These are phyloP conservation scores for Cryptosula pallasiana DNA, from an alignment of 2,888 invertebrate genomes.

Conservation along the genomic window DNA sequence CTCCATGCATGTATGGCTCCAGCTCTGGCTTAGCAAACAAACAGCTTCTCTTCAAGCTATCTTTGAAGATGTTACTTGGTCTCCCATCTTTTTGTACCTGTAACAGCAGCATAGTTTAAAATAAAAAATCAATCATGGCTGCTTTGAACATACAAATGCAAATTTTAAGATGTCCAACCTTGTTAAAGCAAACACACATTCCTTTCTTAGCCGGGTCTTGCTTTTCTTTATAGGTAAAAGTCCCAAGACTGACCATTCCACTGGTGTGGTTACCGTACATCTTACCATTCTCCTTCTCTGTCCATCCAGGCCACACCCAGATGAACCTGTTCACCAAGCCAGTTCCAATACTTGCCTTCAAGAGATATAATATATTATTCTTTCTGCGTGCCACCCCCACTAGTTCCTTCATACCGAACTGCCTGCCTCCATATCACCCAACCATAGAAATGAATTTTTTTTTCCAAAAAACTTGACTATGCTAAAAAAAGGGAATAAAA, in stretches of 20 bases:
- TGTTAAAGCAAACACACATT: not conserved
- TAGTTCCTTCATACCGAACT: too few species aligned
- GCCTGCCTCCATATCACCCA: too few species aligned
- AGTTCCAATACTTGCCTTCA: constrained; percentile 1
- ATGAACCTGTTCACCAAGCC: not conserved
- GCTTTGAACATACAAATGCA: too few species aligned
- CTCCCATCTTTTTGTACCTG: not conserved
- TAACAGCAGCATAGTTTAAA: too few species aligned
- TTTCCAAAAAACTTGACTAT: too few species aligned
- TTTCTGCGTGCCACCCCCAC: too few species aligned
- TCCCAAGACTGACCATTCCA: constrained; percentile 10
- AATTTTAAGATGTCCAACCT: not conserved
- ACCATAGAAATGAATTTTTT: too few species aligned
- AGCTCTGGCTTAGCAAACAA: constrained; percentile 16
- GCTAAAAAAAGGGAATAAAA: too few species aligned
- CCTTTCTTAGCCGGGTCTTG: not conserved
- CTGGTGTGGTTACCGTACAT: constrained; percentile 8
- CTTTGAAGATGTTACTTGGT: not conserved
- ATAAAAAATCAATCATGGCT: too few species aligned
- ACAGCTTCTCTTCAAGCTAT: not conserved
- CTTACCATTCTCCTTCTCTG: not conserved
- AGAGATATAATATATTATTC: too few species aligned
- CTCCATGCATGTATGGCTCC: not conserved
- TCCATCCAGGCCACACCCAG: constrained; percentile 15
- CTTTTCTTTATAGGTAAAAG: constrained; percentile 7